Evolutionary conservation across 2,113 vertebrate species (phyloP).

Genomic region (Oplegnathus fasciatus): DNA sequence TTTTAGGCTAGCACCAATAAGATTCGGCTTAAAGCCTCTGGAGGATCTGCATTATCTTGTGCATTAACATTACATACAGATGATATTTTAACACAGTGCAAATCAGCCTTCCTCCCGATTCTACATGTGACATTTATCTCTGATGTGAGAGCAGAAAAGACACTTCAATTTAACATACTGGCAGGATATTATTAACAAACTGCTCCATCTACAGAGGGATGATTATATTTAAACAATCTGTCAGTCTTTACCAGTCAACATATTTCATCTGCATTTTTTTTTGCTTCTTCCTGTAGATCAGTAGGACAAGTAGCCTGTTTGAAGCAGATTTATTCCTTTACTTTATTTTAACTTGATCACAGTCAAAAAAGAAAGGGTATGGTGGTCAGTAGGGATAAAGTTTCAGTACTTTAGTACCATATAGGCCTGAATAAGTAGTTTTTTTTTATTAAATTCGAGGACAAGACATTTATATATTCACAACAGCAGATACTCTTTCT

Average conservation of each 20-base stretch:
- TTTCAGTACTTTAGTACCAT: background rate
- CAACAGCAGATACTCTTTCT: background rate
- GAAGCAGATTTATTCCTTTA: constrained; percentile 11
- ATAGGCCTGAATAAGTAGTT: background rate
- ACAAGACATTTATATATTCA: background rate
- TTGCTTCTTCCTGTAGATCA: background rate
- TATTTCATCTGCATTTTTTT: no score
- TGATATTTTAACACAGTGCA: constrained; percentile 20
- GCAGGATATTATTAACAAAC: background rate
- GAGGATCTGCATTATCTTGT: background rate
- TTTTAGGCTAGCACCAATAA: constrained; percentile 8
- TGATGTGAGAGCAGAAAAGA: constrained; percentile 23
- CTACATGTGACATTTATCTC: background rate
- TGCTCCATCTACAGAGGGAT: no score
- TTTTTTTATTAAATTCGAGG: background rate
- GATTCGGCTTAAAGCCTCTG: constrained; percentile 22
- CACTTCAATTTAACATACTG: background rate
- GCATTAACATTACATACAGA: constrained; percentile 22
- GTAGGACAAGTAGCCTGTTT: background rate
- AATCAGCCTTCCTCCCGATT: constrained; percentile 22
- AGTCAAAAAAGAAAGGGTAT: background rate
- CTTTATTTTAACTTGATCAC: constrained; percentile 14
- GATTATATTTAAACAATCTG: no score
- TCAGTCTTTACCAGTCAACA: no score
- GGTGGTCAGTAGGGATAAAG: background rate